Evolutionary conservation across 2,113 vertebrate species (phyloP).

Genomic region (Ailurus styani): DNA sequence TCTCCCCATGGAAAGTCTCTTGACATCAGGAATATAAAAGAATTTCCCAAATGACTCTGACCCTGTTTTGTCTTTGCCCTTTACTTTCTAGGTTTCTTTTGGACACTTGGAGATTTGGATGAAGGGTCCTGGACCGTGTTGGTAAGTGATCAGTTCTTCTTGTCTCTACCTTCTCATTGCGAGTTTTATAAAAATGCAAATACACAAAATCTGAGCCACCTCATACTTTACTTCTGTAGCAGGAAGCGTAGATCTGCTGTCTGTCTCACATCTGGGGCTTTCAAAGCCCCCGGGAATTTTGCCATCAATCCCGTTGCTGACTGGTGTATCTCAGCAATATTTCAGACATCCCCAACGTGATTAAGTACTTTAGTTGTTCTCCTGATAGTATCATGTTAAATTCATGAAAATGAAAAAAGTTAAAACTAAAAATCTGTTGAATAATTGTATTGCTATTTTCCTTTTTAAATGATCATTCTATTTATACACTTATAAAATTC

Average conservation of each 20-base stretch:
- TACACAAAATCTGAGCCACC: not conserved
- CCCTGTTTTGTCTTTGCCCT: not conserved
- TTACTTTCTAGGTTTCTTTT: not conserved
- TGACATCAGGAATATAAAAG: not conserved
- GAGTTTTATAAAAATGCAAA: not conserved
- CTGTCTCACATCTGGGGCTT: not conserved
- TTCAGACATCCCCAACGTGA: not conserved
- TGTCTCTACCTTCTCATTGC: not conserved
- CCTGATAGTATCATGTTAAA: not conserved
- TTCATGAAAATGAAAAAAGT: not conserved
- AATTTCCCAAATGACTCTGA: not conserved
- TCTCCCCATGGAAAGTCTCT: not conserved
- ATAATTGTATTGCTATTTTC: not conserved
- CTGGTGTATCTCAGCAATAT: not conserved
- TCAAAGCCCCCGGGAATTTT: not conserved
- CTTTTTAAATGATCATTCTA: not conserved
- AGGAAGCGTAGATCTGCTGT: not conserved
- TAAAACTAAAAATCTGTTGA: not conserved
- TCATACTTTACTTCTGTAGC: not conserved
- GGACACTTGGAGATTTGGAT: not conserved
- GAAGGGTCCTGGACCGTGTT: not conserved
- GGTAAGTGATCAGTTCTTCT: not conserved
- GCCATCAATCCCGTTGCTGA: not conserved
- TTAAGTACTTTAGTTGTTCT: not conserved
- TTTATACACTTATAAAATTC: not conserved